Conservation (phyloP, 2,113 vertebrate species). For the Melanotaenia duboulayi region DNA sequence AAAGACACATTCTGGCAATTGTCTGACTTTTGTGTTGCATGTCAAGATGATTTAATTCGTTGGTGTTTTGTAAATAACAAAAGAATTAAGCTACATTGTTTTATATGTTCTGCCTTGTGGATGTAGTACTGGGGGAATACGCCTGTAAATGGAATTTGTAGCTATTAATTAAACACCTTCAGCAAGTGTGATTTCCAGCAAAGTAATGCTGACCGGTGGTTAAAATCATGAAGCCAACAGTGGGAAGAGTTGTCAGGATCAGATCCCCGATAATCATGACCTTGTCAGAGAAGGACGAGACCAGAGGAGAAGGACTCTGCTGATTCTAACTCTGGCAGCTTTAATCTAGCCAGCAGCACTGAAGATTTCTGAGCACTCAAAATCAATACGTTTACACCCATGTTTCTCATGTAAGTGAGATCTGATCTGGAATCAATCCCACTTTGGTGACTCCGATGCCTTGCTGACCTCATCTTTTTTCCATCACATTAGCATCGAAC, state of each 20-base stretch:
- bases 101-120: conserved; percentile 24
- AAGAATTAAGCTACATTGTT: conserved; percentile 27
- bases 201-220: conserved; percentile 59
- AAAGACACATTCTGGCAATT: conserved; percentile 3
- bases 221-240: conserved; percentile 36
- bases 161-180: conserved; percentile 72
- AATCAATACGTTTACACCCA: conserved; percentile 73
- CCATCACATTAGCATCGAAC: conserved; percentile 73
- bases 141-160: conserved; percentile 51
- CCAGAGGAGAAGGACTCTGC: conserved; percentile 61
- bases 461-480: conserved; percentile 72
- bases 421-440: conserved; percentile 77
- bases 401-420: conserved; percentile 77
- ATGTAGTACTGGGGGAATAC: conserved; percentile 32
- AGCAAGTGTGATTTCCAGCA: conserved; percentile 56
- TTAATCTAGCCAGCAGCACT: conserved; percentile 56
- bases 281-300: conserved; percentile 64
- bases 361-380: conserved; percentile 62
- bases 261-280: conserved; percentile 64
- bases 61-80: conserved; percentile 36
- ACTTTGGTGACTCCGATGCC: conserved; percentile 58
- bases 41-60: conserved; percentile 12
- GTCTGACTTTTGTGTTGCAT: background rate
- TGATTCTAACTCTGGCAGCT: conserved; percentile 49
- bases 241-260: conserved; percentile 68